Percentiles rank a stretch among this genome's conserved stretches.
Evolutionary conservation across 2,113 vertebrate species (phyloP).

Genomic region (Tachuris rubrigastra): DNA sequence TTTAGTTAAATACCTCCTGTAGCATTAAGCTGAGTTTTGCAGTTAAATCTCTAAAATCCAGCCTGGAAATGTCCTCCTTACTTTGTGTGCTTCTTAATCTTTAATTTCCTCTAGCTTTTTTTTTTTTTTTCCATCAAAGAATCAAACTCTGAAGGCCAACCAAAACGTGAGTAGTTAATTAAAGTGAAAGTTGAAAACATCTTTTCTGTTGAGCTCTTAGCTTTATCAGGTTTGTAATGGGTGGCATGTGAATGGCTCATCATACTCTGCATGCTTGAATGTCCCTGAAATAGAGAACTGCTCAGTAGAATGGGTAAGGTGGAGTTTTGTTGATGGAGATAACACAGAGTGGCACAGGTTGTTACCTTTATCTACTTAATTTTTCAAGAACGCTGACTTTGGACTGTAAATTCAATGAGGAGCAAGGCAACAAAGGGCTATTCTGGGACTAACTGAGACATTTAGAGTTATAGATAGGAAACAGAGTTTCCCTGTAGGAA

Average conservation of each 20-base stretch:
- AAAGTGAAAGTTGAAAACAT: background rate
- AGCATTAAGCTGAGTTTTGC: background rate
- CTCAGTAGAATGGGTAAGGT: background rate
- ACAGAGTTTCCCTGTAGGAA: background rate
- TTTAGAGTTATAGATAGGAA: background rate
- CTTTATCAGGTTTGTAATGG: background rate
- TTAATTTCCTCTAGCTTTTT: background rate
- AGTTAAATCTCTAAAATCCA: background rate
- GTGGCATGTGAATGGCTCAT: background rate
- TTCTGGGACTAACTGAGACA: background rate
- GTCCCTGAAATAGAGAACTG: background rate
- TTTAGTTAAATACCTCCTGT: background rate
- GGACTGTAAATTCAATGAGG: background rate
- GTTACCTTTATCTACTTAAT: background rate
- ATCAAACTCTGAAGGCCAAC: background rate
- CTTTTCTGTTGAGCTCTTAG: background rate
- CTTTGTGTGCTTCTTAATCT: background rate
- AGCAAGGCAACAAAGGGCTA: background rate
- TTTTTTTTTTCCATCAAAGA: background rate
- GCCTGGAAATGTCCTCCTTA: background rate
- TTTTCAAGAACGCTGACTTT: background rate
- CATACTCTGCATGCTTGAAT: background rate
- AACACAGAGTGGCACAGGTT: background rate
- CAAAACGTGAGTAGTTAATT: background rate
- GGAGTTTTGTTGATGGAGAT: background rate